phyloP scores from a whole-genome alignment of 2,888 invertebrate genomes.

The Xestia sexstrigata region DNA sequence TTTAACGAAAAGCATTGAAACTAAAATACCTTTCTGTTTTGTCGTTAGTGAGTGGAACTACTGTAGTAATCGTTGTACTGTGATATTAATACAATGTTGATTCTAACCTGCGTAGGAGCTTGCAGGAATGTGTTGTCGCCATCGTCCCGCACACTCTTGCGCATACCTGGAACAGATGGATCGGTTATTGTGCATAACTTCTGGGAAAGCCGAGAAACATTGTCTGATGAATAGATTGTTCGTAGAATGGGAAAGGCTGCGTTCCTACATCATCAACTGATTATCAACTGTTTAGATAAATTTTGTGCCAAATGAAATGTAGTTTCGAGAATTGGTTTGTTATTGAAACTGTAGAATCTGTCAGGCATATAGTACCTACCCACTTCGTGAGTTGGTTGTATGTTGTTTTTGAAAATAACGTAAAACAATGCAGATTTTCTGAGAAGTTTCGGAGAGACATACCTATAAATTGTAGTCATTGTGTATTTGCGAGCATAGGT shows the following conservation, averaged over 20 bases:
- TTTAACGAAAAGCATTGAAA: background rate
- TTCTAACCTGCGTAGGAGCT: slow-evolving; percentile 83
- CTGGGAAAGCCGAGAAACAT: slow-evolving; percentile 43
- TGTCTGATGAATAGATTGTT: slow-evolving; percentile 11
- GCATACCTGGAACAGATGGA: slow-evolving; percentile 66
- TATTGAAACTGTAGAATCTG: slow-evolving; percentile 4
- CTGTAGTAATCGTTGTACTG: slow-evolving; percentile 27
- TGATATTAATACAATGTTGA: slow-evolving; percentile 53
- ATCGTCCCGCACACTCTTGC: slow-evolving; percentile 82
- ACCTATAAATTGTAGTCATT: no score
- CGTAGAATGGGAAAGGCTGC: slow-evolving; percentile 25
- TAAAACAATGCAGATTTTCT: background rate
- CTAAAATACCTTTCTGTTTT: no score
- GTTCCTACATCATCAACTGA: background rate
- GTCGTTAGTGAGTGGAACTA: slow-evolving; percentile 1
- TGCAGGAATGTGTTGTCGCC: slow-evolving; percentile 85
- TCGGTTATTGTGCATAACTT: slow-evolving; percentile 44
- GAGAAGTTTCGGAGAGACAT: background rate
- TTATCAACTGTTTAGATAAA: slow-evolving; percentile 7
- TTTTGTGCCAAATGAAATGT: slow-evolving; percentile 29
- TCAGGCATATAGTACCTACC: background rate
- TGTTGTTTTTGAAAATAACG: background rate
- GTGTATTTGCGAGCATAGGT: background rate
- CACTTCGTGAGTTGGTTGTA: background rate
- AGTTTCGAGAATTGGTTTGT: slow-evolving; percentile 8